Evolutionary conservation across 2,888 invertebrate species (phyloP).

Genomic region (Lasiommata megera): DNA sequence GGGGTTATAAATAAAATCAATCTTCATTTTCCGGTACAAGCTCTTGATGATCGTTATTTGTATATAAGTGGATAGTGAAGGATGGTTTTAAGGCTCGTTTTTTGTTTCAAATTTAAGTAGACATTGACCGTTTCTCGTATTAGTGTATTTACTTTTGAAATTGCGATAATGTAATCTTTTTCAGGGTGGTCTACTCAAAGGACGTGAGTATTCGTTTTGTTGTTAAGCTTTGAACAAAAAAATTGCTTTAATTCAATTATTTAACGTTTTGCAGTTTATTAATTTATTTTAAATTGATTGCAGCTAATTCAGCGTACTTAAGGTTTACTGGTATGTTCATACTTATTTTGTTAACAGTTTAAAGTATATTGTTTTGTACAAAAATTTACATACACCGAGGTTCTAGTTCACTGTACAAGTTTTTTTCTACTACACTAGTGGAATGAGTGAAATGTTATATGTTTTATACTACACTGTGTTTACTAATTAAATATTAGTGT

Average conservation of each 20-base stretch:
- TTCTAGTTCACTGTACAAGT: too few species aligned
- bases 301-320: constrained; percentile 53
- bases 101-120: too few species aligned
- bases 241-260: background rate
- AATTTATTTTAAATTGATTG: constrained; percentile 32
- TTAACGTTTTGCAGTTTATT: background rate
- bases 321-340: constrained; percentile 56
- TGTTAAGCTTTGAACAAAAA: constrained; percentile 17
- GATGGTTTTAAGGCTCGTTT: constrained; percentile 48
- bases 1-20: constrained; percentile 41
- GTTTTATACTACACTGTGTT: too few species aligned
- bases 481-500: too few species aligned
- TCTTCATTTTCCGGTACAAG: constrained; percentile 56
- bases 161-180: constrained; percentile 33
- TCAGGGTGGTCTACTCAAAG: constrained; percentile 49
- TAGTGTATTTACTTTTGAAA: background rate
- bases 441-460: too few species aligned
- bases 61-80: constrained; percentile 64
- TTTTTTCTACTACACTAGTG: too few species aligned
- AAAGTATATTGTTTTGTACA: too few species aligned
- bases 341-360: too few species aligned
- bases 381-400: too few species aligned
- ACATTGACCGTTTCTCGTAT: background rate
- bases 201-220: constrained; percentile 35
- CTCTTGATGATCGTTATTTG: constrained; percentile 60